Base-by-base conservation (phyloP, 2,797 vertebrate genomes). In the Sebastes goodei region DNA sequence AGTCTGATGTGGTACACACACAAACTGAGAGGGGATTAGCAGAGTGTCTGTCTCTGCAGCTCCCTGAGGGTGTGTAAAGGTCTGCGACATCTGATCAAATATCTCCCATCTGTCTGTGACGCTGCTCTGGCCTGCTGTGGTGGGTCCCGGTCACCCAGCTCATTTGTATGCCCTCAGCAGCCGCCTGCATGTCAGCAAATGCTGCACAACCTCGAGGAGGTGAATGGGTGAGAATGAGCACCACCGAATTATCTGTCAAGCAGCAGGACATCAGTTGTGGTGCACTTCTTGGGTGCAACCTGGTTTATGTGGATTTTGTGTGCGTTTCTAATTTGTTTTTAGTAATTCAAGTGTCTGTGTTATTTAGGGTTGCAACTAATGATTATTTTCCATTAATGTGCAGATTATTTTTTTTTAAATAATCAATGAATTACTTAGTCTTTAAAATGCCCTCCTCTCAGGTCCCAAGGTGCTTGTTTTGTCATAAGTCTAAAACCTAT, bases 81-180 rank as follows among this genome's bases (percentile, higher is more conserved):
- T 91, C 87, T 87, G 85, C 23, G 10, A 75, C 86, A 75, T 29
- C 85, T 89, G 77, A 88, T 91, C 86, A 89, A 89, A 89, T 72
- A 89, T 78, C 83, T 74, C 80, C 83, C 80, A 78, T 89, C 77
- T 90, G 91, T 73, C 77, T 76, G 86, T 61, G 83, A 71, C 76
- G 46, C 80, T 76, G 74, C 73, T 73, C 70, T 78, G 85, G 66
- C 35, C 84, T 57, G 76, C 78, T 55, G 66, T 30, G 68, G 65
- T 63, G 76, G 72, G 38, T 80, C 86, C 71, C 53, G 10, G 80
- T 71, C 87, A 81, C 86, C 35, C 2, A 12, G 75, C 84, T 94
- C 86, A 90, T 93, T 92, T 88, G 91, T 93, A 93, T 82, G 82
- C 86, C 81, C 60, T 46, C 78, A 14, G 59, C 72, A 65, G 70